Conservation (phyloP, 2,888 invertebrate genomes). For the Bombylius discolor region DNA sequence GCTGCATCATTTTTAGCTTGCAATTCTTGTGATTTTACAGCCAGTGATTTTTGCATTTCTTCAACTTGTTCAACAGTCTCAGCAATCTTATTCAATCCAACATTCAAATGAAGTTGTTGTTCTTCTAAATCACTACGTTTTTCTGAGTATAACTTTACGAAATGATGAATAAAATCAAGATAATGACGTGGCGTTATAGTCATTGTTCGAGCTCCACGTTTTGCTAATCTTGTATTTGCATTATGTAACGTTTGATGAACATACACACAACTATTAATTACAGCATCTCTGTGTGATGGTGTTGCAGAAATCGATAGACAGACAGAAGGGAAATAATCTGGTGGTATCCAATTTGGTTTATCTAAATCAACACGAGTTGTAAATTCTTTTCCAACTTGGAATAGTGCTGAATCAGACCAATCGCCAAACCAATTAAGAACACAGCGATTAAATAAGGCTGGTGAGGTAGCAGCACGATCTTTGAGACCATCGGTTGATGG, state of each 20-base stretch:
- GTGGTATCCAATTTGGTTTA: conserved; percentile 68
- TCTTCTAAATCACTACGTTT: conserved; percentile 97
- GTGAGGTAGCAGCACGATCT: conserved; percentile 96
- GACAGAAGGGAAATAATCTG: conserved; percentile 81
- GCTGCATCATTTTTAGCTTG: conserved; percentile 98
- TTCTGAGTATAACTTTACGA: conserved; percentile 93
- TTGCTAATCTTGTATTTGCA: conserved; percentile 80
- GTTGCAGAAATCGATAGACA: conserved; percentile 62
- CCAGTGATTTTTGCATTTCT: conserved; percentile 97
- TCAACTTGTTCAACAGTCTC: conserved; percentile 98
- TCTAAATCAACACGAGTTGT: conserved; percentile 92
- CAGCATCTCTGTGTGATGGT: conserved; percentile 83
- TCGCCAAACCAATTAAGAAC: conserved; percentile 99
- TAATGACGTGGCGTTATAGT: conserved; percentile 97
- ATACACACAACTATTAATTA: conserved; percentile 97
- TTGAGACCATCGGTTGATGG: conserved; percentile 97
- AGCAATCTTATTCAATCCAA: conserved; percentile 95
- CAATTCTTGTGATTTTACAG: conserved; percentile 85
- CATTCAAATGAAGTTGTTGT: conserved; percentile 96
- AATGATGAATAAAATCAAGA: conserved; percentile 97
- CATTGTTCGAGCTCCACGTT: conserved; percentile 89
- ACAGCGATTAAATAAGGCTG: conserved; percentile 97
- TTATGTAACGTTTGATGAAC: conserved; percentile 95
- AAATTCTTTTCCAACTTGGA: conserved; percentile 94
- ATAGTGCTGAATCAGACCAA: conserved; percentile 93